These are phyloP conservation scores for Talpa occidentalis DNA, from an alignment of 2,113 vertebrate species.

Conservation along the genomic window DNA sequence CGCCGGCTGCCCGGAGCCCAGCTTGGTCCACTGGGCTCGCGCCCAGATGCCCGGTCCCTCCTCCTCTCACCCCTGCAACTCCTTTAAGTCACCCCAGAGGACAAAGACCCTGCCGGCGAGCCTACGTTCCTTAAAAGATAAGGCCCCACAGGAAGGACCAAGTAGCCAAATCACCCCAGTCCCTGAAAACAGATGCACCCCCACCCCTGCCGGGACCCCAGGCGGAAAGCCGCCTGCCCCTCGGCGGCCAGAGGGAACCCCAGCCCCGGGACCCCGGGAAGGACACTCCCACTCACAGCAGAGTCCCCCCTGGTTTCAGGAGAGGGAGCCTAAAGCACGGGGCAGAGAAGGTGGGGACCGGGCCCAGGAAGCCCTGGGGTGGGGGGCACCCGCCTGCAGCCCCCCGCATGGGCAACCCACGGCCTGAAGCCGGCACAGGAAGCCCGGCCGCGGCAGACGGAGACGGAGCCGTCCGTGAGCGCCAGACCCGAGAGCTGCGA, in stretches of 20 bases:
- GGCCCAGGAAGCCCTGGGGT: fast-evolving
- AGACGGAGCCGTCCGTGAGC: no score
- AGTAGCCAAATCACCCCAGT: background rate
- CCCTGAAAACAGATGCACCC: fast-evolving
- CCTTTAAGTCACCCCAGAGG: background rate
- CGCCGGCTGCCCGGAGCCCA: background rate
- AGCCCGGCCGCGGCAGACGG: background rate
- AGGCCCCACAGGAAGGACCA: fast-evolving
- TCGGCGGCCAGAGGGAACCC: no score
- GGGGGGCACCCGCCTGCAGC: fast-evolving
- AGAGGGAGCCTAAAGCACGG: fast-evolving
- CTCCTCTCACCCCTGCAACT: background rate
- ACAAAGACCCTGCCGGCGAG: background rate
- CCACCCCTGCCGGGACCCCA: fast-evolving
- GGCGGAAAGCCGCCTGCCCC: background rate
- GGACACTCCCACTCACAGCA: background rate
- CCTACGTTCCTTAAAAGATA: constrained; percentile 43
- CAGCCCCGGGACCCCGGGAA: background rate
- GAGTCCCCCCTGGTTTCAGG: background rate
- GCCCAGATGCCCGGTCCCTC: background rate
- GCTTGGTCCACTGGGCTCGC: background rate
- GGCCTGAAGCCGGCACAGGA: background rate
- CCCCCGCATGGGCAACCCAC: fast-evolving
- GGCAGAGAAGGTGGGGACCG: fast-evolving
- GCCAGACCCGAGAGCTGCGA: no score